Conservation (phyloP, 2,797 vertebrate genomes). For the Bradypus variegatus region DNA sequence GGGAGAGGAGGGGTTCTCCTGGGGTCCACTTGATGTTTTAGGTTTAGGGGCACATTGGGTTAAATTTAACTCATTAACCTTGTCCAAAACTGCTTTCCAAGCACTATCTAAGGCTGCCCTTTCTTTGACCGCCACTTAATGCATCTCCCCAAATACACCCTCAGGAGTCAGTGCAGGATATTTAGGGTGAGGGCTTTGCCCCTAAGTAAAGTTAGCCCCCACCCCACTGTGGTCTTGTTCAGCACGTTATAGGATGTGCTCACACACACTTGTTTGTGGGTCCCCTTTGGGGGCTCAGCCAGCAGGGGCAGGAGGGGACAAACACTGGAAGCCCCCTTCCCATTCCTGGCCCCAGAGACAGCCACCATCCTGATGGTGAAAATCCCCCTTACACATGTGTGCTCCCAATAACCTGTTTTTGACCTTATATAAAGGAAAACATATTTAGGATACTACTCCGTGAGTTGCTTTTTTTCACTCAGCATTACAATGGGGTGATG, state of each 20-base stretch:
- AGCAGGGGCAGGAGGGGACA: neutral
- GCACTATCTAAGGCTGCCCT: neutral
- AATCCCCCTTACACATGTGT: accelerated
- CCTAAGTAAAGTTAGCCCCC: neutral
- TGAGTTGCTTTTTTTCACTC: accelerated
- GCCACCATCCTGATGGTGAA: neutral
- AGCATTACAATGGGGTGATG: too few relatives aligned
- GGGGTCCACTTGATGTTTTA: neutral
- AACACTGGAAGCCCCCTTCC: accelerated
- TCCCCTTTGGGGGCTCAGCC: neutral
- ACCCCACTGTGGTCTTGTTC: neutral
- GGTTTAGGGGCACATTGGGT: neutral
- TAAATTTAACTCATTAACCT: neutral
- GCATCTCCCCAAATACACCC: too few relatives aligned
- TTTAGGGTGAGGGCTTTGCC: too few relatives aligned
- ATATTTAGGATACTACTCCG: neutral
- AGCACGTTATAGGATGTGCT: neutral
- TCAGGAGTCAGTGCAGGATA: too few relatives aligned
- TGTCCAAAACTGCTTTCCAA: neutral
- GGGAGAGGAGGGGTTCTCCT: neutral
- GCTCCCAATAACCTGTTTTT: neutral
- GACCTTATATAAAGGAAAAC: neutral
- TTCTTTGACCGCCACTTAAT: too few relatives aligned
- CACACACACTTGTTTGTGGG: neutral
- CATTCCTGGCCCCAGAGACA: neutral